Conservation (phyloP, 2,888 invertebrate species). For the Aporophyla lueneburgensis region DNA sequence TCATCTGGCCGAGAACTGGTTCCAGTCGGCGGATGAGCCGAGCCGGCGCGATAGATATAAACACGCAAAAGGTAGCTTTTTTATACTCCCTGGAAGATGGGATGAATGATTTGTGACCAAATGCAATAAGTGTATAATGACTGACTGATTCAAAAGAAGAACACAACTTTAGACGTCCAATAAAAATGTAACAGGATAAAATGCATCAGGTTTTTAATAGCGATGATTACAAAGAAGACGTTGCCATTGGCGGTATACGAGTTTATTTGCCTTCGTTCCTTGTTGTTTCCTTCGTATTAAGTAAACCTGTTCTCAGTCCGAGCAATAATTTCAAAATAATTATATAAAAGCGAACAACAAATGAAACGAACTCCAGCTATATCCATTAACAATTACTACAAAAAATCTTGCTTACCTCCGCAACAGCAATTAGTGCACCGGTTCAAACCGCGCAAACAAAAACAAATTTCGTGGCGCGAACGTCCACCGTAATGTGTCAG, state of each 20-base stretch:
- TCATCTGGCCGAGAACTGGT: conserved; percentile 87
- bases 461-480: conserved; percentile 75
- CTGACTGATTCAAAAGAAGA: conserved; percentile 48
- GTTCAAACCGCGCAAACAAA: conserved; percentile 80
- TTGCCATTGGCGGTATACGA: conserved; percentile 48
- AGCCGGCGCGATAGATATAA: conserved; percentile 78
- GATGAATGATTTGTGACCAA: conserved; percentile 62
- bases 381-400: conserved; percentile 70
- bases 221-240: conserved; percentile 56
- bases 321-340: conserved; percentile 54
- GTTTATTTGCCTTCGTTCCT: conserved; percentile 52
- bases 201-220: conserved; percentile 56
- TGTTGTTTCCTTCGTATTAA: conserved; percentile 45
- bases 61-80: conserved; percentile 80
- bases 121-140: conserved; percentile 54
- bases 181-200: conserved; percentile 47
- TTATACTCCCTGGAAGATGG: conserved; percentile 64
- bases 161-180: conserved; percentile 35
- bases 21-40: conserved; percentile 80
- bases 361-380: conserved; percentile 63
- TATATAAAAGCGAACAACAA: conserved; percentile 48
- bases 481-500: conserved; percentile 68
- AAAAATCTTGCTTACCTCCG: conserved; percentile 84
- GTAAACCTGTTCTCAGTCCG: conserved; percentile 55
- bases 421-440: conserved; percentile 85